Conservation (phyloP, 2,888 invertebrate genomes). For the Nymphalis polychloros region DNA sequence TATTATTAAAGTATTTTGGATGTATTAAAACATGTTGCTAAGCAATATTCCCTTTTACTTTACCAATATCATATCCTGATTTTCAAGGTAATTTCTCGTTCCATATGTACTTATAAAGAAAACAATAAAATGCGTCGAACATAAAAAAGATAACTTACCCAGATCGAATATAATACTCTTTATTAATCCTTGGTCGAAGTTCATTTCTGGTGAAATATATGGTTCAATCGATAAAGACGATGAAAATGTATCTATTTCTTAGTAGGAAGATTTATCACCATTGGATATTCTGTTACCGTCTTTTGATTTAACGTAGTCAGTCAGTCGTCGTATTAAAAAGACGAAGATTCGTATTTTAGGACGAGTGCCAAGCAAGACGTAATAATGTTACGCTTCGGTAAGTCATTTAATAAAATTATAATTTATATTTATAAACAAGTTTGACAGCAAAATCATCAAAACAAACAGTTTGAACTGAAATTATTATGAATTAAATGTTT, state of each 20-base stretch:
- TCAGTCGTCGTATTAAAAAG: neutral
- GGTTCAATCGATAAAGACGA: conserved; percentile 33
- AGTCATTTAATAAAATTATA: too few species aligned
- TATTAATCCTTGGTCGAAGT: conserved; percentile 53
- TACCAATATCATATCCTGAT: too few species aligned
- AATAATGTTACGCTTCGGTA: too few species aligned
- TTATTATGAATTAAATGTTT: neutral
- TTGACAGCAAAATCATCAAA: neutral
- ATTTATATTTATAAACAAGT: neutral
- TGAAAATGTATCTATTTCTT: conserved; percentile 30
- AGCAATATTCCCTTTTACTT: too few species aligned
- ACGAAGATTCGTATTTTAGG: neutral
- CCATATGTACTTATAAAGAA: neutral
- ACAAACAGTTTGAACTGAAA: neutral
- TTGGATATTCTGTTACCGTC: neutral
- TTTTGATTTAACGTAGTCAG: neutral
- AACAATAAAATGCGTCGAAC: neutral
- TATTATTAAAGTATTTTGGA: too few species aligned
- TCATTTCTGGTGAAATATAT: conserved; percentile 46
- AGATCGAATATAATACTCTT: conserved; percentile 61
- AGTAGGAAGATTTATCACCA: neutral
- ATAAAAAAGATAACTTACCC: conserved; percentile 47
- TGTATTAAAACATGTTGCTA: too few species aligned
- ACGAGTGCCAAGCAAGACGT: neutral
- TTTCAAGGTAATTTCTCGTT: too few species aligned